phyloP scores from a whole-genome alignment of 2,113 vertebrate genomes.

The Lontra canadensis region DNA sequence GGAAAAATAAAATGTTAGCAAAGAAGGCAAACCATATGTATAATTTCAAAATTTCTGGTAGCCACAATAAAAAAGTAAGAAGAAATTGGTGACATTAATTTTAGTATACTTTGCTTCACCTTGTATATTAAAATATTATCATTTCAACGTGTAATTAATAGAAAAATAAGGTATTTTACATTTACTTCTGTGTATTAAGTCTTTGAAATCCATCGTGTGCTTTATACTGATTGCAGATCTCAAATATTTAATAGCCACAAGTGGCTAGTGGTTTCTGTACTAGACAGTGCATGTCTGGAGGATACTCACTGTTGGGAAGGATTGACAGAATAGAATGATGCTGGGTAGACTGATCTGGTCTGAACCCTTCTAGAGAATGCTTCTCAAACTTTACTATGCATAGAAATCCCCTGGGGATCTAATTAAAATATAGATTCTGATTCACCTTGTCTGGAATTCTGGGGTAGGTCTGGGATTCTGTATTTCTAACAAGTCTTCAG shows the following conservation, averaged over 20 bases:
- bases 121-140: neutral
- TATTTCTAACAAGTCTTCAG: neutral
- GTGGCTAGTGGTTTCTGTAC: neutral
- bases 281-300: neutral
- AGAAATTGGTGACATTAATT: constrained; percentile 32
- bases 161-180: constrained; percentile 13
- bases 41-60: constrained; percentile 31
- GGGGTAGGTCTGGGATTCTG: neutral
- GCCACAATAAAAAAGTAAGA: constrained; percentile 29
- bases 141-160: neutral
- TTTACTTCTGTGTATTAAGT: constrained; percentile 38
- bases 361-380: neutral
- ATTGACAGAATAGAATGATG: no score
- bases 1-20: neutral
- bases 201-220: neutral
- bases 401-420: neutral
- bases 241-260: neutral
- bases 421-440: neutral
- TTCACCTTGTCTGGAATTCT: neutral
- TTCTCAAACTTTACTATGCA: neutral
- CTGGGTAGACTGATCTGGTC: neutral
- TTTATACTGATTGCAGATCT: neutral
- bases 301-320: neutral
- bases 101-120: constrained; percentile 19
- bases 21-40: neutral